Conservation (phyloP, 1,140 invertebrate genomes). For the Zophobas morio region DNA sequence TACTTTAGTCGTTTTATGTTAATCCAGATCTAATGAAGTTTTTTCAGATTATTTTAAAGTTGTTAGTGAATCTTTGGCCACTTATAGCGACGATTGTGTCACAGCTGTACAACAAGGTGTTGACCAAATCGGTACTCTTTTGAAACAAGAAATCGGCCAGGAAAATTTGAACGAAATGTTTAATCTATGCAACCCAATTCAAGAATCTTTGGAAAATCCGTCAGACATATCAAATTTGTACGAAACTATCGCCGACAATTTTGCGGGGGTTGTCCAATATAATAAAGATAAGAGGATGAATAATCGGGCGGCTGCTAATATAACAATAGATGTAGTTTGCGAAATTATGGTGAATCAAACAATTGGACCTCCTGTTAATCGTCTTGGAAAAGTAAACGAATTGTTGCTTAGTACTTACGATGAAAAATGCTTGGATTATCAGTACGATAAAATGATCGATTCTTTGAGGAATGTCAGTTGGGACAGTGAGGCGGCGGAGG, state of each 20-base stretch:
- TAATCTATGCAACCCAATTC: conserved; percentile 83
- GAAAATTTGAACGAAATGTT: conserved; percentile 78
- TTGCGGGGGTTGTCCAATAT: conserved; percentile 92
- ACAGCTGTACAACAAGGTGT: conserved; percentile 76
- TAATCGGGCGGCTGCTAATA: conserved; percentile 73
- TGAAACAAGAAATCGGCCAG: conserved; percentile 75
- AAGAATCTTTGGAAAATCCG: conserved; percentile 73
- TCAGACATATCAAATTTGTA: conserved; percentile 87
- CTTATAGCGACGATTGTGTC: conserved; percentile 76
- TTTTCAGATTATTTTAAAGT: conserved; percentile 42
- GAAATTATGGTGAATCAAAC: conserved; percentile 79
- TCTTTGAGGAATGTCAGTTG: conserved; percentile 81
- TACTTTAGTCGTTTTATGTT: conserved; percentile 61
- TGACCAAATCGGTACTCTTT: conserved; percentile 75
- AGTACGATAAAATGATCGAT: conserved; percentile 84
- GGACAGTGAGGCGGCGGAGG: conserved; percentile 74
- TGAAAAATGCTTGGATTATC: conserved; percentile 88
- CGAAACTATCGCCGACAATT: conserved; percentile 85
- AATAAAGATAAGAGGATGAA: conserved; percentile 91
- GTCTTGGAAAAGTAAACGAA: conserved; percentile 82
- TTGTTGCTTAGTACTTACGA: conserved; percentile 78
- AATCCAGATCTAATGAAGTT: background rate
- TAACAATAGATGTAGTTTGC: conserved; percentile 87
- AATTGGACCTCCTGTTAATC: conserved; percentile 75
- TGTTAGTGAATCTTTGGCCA: conserved; percentile 53